These are phyloP conservation scores for Pissodes strobi DNA, from an alignment of 1,140 invertebrate genomes.

Conservation along the genomic window DNA sequence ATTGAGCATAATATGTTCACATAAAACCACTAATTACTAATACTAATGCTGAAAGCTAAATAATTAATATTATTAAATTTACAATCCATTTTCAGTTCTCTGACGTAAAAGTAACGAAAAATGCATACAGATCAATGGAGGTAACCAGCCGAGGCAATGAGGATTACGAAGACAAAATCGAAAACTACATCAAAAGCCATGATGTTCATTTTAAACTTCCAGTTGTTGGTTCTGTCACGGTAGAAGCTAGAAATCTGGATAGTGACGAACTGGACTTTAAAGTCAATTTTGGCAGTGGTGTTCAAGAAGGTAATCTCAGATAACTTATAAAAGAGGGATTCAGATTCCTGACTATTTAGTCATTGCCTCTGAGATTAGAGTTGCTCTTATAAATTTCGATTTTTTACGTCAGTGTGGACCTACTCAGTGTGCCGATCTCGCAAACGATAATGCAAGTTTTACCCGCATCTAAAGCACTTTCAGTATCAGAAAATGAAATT, in stretches of 20 bases:
- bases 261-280: slow-evolving; percentile 73
- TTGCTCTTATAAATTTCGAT: too few species aligned
- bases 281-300: slow-evolving; percentile 70
- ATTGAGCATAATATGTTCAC: too few species aligned
- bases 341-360: too few species aligned
- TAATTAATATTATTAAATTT: too few species aligned
- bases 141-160: slow-evolving; percentile 62
- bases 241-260: slow-evolving; percentile 75
- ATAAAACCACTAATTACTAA: too few species aligned
- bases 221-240: slow-evolving; percentile 70
- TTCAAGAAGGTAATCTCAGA: slow-evolving; percentile 54
- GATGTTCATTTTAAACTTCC: slow-evolving; percentile 78
- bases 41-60: too few species aligned
- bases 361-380: too few species aligned
- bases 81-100: slow-evolving; percentile 64
- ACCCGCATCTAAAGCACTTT: too few species aligned
- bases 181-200: slow-evolving; percentile 73
- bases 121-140: slow-evolving; percentile 65
- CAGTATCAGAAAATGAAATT: too few species aligned
- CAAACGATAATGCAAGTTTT: too few species aligned
- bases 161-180: slow-evolving; percentile 69
- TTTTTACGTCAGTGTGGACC: too few species aligned
- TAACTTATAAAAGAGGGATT: not conserved
- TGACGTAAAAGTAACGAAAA: slow-evolving; percentile 74
- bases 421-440: too few species aligned